phyloP scores from a whole-genome alignment of 2,113 vertebrate genomes.

The Anoura caudifer region DNA sequence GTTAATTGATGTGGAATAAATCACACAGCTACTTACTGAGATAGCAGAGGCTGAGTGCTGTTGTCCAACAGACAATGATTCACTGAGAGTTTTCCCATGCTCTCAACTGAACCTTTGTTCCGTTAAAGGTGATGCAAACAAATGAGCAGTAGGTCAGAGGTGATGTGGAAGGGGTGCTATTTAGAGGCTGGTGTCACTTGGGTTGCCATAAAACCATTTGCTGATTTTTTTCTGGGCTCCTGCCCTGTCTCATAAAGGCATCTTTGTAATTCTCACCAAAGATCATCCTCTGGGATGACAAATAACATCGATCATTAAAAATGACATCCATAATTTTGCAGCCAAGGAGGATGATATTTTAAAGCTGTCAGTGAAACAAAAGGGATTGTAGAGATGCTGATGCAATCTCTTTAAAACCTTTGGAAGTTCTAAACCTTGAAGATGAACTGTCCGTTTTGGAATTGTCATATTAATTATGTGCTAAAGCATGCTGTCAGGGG shows the following conservation, averaged over 20 bases:
- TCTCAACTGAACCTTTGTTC: not conserved
- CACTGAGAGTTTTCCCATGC: not conserved
- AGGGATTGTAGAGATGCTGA: conserved; percentile 44
- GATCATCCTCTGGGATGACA: conserved; percentile 54
- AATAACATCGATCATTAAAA: conserved; percentile 69
- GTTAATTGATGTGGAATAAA: not conserved
- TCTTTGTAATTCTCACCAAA: conserved; percentile 48
- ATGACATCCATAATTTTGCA: conserved; percentile 59
- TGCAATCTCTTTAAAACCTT: conserved; percentile 46
- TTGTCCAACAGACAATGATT: not conserved
- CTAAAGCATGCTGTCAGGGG: not conserved
- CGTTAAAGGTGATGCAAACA: not conserved
- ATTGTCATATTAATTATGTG: not conserved
- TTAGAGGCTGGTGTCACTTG: conserved; percentile 51
- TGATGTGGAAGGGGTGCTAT: not conserved
- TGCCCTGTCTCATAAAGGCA: conserved; percentile 31
- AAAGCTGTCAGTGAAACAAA: conserved; percentile 66
- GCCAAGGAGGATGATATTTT: conserved; percentile 44
- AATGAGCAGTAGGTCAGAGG: conserved; percentile 33
- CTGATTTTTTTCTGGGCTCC: conserved; percentile 63
- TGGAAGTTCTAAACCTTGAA: not conserved
- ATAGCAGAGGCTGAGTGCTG: not conserved
- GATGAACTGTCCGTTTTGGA: not conserved
- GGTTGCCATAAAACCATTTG: conserved; percentile 17
- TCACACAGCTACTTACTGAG: not conserved